phyloP scores from a whole-genome alignment of 2,113 vertebrate species.

The Climacteris rufus region DNA sequence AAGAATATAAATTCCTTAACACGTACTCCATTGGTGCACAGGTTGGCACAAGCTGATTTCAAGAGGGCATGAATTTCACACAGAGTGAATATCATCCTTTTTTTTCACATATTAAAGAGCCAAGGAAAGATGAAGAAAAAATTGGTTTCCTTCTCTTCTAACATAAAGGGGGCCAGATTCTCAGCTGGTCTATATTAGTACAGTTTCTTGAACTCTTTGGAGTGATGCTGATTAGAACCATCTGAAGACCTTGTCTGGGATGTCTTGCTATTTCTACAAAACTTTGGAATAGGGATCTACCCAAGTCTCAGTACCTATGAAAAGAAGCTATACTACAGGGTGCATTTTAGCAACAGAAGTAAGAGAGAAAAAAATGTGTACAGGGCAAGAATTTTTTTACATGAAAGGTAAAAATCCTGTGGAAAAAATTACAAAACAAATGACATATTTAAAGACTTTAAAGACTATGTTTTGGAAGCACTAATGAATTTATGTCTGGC shows the following conservation, averaged over 20 bases:
- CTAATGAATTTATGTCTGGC: conserved; percentile 4
- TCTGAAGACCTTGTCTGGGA: conserved; percentile 19
- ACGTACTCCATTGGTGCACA: neutral
- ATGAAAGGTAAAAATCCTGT: neutral
- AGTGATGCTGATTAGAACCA: conserved; percentile 24
- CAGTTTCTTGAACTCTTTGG: conserved; percentile 25
- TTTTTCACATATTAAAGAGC: neutral
- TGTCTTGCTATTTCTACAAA: neutral
- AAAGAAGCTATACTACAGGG: neutral
- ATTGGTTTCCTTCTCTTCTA: neutral
- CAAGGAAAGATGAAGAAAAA: conserved; percentile 6
- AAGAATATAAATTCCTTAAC: neutral
- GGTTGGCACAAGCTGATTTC: neutral
- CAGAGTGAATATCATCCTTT: neutral
- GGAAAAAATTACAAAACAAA: conserved; percentile 6
- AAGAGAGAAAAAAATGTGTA: neutral
- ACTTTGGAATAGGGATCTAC: neutral
- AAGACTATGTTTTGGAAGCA: neutral
- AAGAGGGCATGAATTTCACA: neutral
- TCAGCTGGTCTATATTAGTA: conserved; percentile 37
- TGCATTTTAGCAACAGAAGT: neutral
- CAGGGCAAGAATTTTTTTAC: neutral
- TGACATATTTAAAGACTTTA: neutral
- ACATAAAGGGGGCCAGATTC: neutral
- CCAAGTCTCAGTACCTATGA: neutral